phyloP scores from a whole-genome alignment of 2,797 vertebrate genomes.

The Gouania willdenowi region DNA sequence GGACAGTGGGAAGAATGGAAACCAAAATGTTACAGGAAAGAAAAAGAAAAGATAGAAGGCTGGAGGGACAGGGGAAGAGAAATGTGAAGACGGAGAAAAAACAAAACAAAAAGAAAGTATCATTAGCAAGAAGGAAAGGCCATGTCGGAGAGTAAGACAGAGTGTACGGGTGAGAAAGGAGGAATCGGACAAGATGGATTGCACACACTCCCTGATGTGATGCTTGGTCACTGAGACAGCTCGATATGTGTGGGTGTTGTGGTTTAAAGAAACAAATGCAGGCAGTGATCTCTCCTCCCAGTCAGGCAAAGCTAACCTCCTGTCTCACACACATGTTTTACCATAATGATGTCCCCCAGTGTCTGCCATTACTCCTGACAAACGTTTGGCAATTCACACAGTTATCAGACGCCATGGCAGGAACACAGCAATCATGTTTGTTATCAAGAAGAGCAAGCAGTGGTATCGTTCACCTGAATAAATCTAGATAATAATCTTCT shows the following conservation, averaged over 20 bases:
- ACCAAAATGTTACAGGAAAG: conserved; percentile 19
- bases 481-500: too few species aligned
- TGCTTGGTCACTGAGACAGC: background rate
- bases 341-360: background rate
- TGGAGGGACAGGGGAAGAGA: background rate
- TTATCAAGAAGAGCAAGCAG: too few species aligned
- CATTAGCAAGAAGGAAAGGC: conserved; percentile 1
- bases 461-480: too few species aligned
- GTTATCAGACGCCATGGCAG: background rate
- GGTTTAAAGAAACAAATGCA: background rate
- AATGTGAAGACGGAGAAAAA: conserved; percentile 8
- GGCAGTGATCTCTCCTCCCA: background rate
- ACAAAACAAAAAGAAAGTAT: conserved; percentile 3
- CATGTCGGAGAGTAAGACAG: background rate
- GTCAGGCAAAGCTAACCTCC: background rate
- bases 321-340: background rate
- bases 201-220: background rate
- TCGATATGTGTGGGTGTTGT: background rate
- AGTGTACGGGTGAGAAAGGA: conserved; percentile 11
- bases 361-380: background rate
- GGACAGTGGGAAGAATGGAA: conserved; percentile 6
- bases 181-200: background rate
- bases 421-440: background rate
- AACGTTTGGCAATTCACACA: background rate
- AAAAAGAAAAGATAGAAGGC: conserved; percentile 1